Evolutionary conservation across 2,888 invertebrate species (phyloP).

Genomic region (Trissolcus brochymenae): DNA sequence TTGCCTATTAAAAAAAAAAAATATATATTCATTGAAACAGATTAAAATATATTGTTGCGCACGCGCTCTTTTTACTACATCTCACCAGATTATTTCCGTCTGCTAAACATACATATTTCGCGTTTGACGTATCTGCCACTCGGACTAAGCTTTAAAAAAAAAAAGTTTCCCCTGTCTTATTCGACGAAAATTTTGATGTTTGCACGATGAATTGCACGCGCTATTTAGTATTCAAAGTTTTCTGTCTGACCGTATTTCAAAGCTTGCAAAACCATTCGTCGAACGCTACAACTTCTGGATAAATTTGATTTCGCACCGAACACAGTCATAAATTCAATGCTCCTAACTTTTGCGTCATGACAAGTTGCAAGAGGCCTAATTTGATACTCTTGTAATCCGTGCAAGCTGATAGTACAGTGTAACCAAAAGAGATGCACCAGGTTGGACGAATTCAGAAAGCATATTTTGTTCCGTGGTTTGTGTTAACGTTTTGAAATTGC

Average conservation of each 20-base stretch:
- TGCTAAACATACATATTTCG: constrained; percentile 27
- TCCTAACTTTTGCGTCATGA: constrained; percentile 28
- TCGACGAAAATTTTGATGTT: constrained; percentile 30
- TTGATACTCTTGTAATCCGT: constrained; percentile 26
- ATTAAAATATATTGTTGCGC: background rate
- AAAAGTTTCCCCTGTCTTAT: constrained; percentile 18
- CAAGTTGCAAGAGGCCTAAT: constrained; percentile 22
- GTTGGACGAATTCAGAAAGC: too few species aligned
- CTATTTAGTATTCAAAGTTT: constrained; percentile 41
- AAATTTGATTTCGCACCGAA: constrained; percentile 30
- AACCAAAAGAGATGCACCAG: too few species aligned
- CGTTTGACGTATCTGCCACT: constrained; percentile 24
- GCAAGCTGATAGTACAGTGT: background rate
- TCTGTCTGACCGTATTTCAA: constrained; percentile 40
- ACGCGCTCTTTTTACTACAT: constrained; percentile 6
- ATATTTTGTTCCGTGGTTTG: background rate
- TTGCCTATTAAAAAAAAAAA: background rate
- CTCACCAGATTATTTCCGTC: constrained; percentile 36
- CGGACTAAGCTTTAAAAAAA: background rate
- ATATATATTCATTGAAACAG: constrained; percentile 17
- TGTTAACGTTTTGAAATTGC: background rate
- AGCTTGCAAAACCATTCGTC: constrained; percentile 22
- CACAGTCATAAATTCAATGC: constrained; percentile 33
- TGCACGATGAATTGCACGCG: constrained; percentile 25
- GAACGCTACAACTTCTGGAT: constrained; percentile 18